Evolutionary conservation across 1,140 invertebrate species (phyloP).

Genomic region (Oreohelix idahoensis): DNA sequence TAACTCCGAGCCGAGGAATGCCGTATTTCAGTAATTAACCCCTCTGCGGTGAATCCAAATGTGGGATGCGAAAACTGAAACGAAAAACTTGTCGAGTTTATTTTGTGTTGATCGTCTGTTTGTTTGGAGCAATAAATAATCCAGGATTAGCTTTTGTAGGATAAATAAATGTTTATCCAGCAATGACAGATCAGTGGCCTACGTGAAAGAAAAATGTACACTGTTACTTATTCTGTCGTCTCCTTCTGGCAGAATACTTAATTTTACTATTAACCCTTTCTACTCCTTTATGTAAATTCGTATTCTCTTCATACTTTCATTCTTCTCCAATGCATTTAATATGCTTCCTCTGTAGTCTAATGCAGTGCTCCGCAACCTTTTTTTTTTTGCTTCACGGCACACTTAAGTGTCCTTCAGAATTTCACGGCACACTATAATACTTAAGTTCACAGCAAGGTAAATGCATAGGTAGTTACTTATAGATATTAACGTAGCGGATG

Average conservation of each 20-base stretch:
- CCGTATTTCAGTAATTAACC: background rate
- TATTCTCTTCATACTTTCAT: no score
- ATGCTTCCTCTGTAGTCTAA: no score
- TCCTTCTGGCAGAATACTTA: background rate
- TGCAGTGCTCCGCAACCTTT: no score
- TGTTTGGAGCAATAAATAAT: slow-evolving; percentile 8
- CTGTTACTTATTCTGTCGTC: background rate
- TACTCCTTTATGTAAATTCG: no score
- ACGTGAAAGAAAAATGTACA: background rate
- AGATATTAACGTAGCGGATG: no score
- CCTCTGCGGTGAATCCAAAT: background rate
- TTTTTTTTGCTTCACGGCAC: no score
- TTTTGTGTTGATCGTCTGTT: slow-evolving; percentile 9
- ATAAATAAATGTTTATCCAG: background rate
- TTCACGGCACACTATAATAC: no score
- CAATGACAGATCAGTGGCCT: background rate
- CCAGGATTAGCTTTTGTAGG: background rate
- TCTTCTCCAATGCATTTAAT: no score
- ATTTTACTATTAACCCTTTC: no score
- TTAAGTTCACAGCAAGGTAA: no score
- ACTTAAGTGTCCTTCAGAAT: no score
- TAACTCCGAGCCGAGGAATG: background rate
- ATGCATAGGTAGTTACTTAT: no score
- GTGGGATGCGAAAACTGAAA: slow-evolving; percentile 23
- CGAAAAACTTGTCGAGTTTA: background rate